Evolutionary conservation across 2,113 vertebrate species (phyloP).

Genomic region (Pogona vitticeps): DNA sequence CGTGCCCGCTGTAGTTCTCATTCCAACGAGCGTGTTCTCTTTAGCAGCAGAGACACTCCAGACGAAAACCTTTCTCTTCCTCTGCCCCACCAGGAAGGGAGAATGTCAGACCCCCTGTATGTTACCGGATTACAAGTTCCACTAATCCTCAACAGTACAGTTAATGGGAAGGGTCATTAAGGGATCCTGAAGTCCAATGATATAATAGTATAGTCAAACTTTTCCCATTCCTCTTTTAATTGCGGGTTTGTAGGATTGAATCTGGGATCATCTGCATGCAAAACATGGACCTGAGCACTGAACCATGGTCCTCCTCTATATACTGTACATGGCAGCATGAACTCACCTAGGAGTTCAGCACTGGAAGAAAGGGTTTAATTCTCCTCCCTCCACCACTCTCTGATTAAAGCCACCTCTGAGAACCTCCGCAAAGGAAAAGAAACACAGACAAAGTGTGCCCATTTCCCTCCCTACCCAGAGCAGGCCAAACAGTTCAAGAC

Average conservation of each 20-base stretch:
- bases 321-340: too few relatives aligned
- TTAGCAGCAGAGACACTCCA: neutral
- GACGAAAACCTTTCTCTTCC: neutral
- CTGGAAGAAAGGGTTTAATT: neutral
- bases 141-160: neutral
- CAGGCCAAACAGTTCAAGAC: neutral
- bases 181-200: neutral
- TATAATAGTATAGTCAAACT: neutral
- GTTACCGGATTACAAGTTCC: neutral
- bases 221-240: neutral
- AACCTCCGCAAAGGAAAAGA: neutral
- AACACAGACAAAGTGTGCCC: neutral
- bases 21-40: too few relatives aligned
- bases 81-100: neutral
- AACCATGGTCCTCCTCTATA: too few relatives aligned
- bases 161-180: neutral
- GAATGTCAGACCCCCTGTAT: neutral
- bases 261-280: neutral
- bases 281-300: neutral
- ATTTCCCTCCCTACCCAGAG: neutral
- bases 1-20: too few relatives aligned
- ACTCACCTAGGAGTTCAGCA: too few relatives aligned
- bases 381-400: neutral
- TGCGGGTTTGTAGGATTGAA: neutral
- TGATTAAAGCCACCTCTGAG: neutral